Evolutionary conservation across 2,888 invertebrate genomes (phyloP), one percentile per base, ranked within the genome.

Genomic region (Geophilus truncorum): DNA sequence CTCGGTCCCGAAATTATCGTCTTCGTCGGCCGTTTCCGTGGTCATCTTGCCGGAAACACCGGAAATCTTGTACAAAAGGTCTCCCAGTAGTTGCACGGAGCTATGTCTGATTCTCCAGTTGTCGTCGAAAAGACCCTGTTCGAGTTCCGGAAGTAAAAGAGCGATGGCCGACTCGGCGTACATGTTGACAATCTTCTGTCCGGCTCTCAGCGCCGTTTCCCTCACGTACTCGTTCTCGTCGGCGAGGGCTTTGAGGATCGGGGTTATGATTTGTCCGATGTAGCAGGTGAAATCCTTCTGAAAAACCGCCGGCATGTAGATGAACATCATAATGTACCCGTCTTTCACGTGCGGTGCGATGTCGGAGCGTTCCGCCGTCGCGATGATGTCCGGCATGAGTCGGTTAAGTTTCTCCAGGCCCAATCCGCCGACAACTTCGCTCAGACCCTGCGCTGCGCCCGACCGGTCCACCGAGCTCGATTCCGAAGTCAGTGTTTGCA

Each of bases 241-340:
- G 4, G 99, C 98, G 80, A 99, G 89, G 0, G 98, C 98, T 87
- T 97, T 95, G 36, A 99, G 90, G 84, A 99, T 97, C 0, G 98
- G 97, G 87, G 95, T 97, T 85, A 99, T 96, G 84, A 99, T 98
- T 87, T 95, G 95, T 0, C 97, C 94, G 85, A 98, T 94, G 88
- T 98, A 99, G 0, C 94, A 95, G 0, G 94, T 93, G 88, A 99
- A 99, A 86, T 96, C 95, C 83, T 93, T 92, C 6, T 95, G 96
- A 89, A 99, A 98, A 12, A 97, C 97, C 82, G 93, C 93, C 1
- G 99, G 99, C 93, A 99, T 94, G 89, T 98, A 99, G 86, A 99
- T 98, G 88, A 98, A 99, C 96, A 99, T 96, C 96, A 99, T 97
- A 82, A 99, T 97, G 89, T 99, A 99, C 70, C 99, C 99, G 89